Evolutionary conservation across 2,113 vertebrate species (phyloP).

Genomic region (Geococcyx californianus): DNA sequence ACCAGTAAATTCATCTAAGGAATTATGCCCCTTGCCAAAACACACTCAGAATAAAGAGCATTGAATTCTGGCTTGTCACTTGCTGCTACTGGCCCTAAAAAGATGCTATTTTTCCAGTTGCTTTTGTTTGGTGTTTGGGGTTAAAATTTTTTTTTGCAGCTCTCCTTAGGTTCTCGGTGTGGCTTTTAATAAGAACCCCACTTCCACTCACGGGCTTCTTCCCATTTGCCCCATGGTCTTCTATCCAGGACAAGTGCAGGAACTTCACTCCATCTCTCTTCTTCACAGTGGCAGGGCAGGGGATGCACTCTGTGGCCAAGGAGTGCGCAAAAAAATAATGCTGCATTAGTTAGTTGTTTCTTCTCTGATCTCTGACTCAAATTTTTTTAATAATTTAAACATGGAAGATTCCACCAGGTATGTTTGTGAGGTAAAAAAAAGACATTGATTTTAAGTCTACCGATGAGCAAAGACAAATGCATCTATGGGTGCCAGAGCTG

Average conservation of each 20-base stretch:
- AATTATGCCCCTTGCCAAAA: neutral
- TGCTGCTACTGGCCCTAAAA: rapidly evolving
- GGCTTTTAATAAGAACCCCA: neutral
- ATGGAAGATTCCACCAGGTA: neutral
- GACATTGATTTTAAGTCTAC: neutral
- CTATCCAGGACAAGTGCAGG: rapidly evolving
- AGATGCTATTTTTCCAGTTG: neutral
- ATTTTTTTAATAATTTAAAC: neutral
- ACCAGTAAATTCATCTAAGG: neutral
- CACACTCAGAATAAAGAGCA: neutral
- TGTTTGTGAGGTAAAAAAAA: neutral
- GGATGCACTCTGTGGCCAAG: neutral
- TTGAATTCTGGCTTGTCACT: neutral
- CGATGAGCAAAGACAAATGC: neutral
- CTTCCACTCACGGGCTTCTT: rapidly evolving
- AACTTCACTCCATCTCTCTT: rapidly evolving
- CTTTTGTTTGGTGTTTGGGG: neutral
- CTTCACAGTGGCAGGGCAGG: rapidly evolving
- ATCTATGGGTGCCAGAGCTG: neutral
- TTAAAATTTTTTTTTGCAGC: neutral
- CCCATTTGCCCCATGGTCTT: rapidly evolving
- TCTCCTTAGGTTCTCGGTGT: neutral
- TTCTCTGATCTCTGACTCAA: neutral
- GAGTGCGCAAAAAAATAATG: neutral
- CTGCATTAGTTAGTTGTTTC: neutral